phyloP scores from a whole-genome alignment of 2,113 vertebrate species.

The Stegostoma tigrinum region DNA sequence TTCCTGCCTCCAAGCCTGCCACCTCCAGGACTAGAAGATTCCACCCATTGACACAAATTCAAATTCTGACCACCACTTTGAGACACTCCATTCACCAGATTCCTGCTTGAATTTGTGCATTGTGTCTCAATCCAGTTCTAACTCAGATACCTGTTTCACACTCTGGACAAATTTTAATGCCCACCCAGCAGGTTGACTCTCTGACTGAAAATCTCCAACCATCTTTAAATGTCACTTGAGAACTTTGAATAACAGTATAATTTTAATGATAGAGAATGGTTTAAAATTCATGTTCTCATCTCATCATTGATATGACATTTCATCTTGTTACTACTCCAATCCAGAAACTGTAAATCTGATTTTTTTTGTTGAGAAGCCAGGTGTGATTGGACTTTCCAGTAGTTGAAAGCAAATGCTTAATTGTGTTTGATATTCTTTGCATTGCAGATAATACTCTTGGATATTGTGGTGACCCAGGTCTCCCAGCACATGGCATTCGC shows the following conservation, averaged over 20 bases:
- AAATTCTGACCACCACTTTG: no score
- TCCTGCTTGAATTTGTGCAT: not conserved
- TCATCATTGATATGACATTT: not conserved
- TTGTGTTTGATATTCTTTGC: not conserved
- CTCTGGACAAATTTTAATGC: not conserved
- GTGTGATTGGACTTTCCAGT: no score
- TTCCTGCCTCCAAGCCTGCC: no score
- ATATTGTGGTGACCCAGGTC: slow-evolving; percentile 81
- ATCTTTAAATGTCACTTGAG: not conserved
- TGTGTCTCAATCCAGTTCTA: not conserved
- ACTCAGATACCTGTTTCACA: not conserved
- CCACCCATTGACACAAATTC: no score
- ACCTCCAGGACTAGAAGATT: no score
- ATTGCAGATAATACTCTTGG: slow-evolving; percentile 69
- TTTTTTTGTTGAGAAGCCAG: not conserved
- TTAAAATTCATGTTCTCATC: not conserved
- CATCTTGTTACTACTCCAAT: not conserved
- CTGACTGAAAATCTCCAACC: not conserved
- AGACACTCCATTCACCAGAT: not conserved
- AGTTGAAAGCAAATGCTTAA: not conserved
- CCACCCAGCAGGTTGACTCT: not conserved
- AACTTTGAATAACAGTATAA: not conserved
- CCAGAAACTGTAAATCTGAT: not conserved
- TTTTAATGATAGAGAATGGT: not conserved
- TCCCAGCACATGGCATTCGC: slow-evolving; percentile 81